phyloP scores from a whole-genome alignment of 2,797 vertebrate genomes.

The Sebastes trivittatus region DNA sequence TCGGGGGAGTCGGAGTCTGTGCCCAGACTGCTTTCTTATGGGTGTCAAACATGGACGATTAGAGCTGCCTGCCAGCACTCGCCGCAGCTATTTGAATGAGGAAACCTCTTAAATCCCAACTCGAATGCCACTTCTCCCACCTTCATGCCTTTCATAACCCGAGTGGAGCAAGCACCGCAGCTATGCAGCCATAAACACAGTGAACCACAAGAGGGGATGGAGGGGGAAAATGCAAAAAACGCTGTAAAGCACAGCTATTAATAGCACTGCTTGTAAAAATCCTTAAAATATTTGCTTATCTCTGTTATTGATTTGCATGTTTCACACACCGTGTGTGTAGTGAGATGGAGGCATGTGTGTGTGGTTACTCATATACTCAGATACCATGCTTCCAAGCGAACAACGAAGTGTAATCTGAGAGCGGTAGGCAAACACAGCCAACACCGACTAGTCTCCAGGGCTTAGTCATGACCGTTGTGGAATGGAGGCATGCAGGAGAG shows the following conservation, averaged over 20 bases:
- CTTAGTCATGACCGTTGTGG: conserved; percentile 46
- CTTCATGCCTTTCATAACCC: conserved; percentile 3
- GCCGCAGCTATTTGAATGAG: conserved; percentile 29
- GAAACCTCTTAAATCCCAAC: conserved; percentile 30
- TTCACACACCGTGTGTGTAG: conserved; percentile 12
- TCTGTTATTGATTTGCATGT: conserved; percentile 46
- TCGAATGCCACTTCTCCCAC: conserved; percentile 26
- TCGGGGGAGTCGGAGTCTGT: background rate
- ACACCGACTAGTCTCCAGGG: conserved; percentile 37
- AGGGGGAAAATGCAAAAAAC: background rate
- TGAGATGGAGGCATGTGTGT: conserved; percentile 22
- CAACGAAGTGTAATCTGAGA: conserved; percentile 60
- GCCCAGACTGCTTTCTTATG: background rate
- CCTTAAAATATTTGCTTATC: conserved; percentile 51
- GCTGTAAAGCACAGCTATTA: conserved; percentile 3
- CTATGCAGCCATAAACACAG: conserved; percentile 15
- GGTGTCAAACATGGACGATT: conserved; percentile 23
- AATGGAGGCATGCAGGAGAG: conserved; percentile 32
- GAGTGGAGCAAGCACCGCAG: background rate
- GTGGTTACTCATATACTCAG: conserved; percentile 32
- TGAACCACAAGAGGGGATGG: background rate
- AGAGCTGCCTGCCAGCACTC: conserved; percentile 29
- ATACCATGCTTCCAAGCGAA: conserved; percentile 32
- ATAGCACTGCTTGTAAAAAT: conserved; percentile 10
- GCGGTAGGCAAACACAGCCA: conserved; percentile 40